Conservation (phyloP, 2,113 vertebrate genomes). For the Hypomesus transpacificus region DNA sequence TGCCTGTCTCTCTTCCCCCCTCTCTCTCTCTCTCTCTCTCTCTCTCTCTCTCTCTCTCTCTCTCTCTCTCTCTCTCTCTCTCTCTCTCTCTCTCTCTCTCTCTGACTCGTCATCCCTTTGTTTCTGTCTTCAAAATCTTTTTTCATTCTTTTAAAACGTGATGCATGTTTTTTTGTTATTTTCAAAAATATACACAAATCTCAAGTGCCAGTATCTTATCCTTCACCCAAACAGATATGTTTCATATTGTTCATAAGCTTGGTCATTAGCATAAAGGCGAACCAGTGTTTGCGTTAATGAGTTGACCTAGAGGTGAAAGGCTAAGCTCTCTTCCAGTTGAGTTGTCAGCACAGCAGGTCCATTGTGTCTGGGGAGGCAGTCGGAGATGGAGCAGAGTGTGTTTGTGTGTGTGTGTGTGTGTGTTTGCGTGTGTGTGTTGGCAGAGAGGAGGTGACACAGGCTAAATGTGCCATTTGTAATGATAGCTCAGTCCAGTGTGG, state of each 20-base stretch:
- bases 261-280: slow-evolving; percentile 56
- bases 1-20: slow-evolving; percentile 19
- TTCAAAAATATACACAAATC: background rate
- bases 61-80: background rate
- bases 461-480: slow-evolving; percentile 61
- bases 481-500: slow-evolving; percentile 46
- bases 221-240: slow-evolving; percentile 35
- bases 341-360: slow-evolving; percentile 73
- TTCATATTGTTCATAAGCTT: slow-evolving; percentile 56
- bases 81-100: slow-evolving; percentile 1
- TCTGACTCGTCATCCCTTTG: background rate
- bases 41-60: background rate
- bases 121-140: no score
- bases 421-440: slow-evolving; percentile 20
- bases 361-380: slow-evolving; percentile 62
- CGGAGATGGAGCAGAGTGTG: slow-evolving; percentile 47
- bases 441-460: slow-evolving; percentile 22
- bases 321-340: slow-evolving; percentile 75
- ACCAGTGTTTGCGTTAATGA: slow-evolving; percentile 61
- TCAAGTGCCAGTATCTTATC: slow-evolving; percentile 15
- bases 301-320: slow-evolving; percentile 68
- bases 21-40: slow-evolving; percentile 7
- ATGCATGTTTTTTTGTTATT: background rate
- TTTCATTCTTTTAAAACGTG: no score
- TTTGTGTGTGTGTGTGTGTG: slow-evolving; percentile 17